phyloP scores from a whole-genome alignment of 1,140 invertebrate genomes.

The Lepidotrigona ventralis region DNA sequence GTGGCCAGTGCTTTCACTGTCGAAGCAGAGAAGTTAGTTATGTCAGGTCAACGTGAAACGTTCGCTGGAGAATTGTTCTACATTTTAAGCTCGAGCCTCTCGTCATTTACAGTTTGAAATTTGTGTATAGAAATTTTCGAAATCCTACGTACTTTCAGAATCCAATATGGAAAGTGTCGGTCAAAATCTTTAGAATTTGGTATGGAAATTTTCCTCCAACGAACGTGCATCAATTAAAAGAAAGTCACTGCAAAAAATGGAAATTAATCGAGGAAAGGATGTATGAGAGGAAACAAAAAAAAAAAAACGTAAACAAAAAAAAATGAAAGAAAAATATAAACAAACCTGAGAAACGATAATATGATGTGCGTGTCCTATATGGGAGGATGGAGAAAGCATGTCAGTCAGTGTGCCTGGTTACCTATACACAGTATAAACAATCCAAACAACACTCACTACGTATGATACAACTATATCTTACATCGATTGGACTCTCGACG shows the following conservation, averaged over 20 bases:
- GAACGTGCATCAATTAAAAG: background rate
- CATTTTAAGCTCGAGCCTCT: no score
- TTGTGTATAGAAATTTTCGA: background rate
- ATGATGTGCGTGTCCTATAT: conserved; percentile 74
- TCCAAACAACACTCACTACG: conserved; percentile 76
- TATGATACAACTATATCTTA: conserved; percentile 45
- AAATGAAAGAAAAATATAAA: conserved; percentile 69
- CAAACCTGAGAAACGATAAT: conserved; percentile 76
- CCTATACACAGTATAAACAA: conserved; percentile 78
- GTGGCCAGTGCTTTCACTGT: conserved; percentile 87
- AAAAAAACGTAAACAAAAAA: conserved; percentile 64
- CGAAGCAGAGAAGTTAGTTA: background rate
- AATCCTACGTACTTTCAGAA: no score
- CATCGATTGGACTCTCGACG: background rate
- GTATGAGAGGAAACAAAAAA: conserved; percentile 48
- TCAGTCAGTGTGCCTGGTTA: conserved; percentile 77
- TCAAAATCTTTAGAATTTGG: no score
- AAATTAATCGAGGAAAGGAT: conserved; percentile 10
- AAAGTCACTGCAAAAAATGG: background rate
- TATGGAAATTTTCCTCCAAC: background rate
- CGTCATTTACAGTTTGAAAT: background rate
- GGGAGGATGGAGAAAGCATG: conserved; percentile 74
- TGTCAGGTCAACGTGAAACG: background rate
- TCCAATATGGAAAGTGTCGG: no score
- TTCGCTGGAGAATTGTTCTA: background rate